Evolutionary conservation across 2,888 invertebrate species (phyloP), one percentile per base, ranked within the genome.

Genomic region (Acheta domesticus): DNA sequence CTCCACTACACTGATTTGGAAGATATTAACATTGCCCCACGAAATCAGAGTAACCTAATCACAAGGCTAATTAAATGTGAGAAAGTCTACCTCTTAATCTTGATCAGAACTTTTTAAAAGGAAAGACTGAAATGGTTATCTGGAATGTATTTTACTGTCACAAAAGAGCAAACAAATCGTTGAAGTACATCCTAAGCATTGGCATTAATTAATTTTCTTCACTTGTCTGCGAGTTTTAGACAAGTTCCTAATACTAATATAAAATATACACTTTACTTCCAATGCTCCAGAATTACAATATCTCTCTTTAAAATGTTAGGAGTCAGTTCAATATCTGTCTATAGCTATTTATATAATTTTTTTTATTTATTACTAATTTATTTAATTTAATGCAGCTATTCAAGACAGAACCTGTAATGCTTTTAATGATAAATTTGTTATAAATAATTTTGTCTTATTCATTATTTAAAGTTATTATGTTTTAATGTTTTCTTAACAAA

Each of bases 81-180:
- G 16, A 19, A 36, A n/a, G 62, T 62, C 62, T 62, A 62, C 62
- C 62, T 62, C 62, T 62, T 8, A 8, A 62, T 62, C n/a, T n/a
- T 62, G 62, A 62, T 3, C 62, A 62, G 62, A 62, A 62, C 62
- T 62, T 62, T n/a, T 62, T 3, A 62, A 62, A 62, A n/a, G n/a
- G 62, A 62, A 62, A 62, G 62, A 62, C 62, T 62, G 62, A 62
- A 62, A 62, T 62, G n/a, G 62, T 62, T 62, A 19, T 62, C 62
- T 62, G 62, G 62, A n/a, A 62, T 62, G 62, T 62, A 62, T 62
- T 62, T 62, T 62, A 12, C 16, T 19, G n/a, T 12, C 14, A 62
- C 62, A 62, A 62, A 62, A 19, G n/a, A 62, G 62, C 36, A 36
- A 36, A 62, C 62, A 62, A 62, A 62, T n/a, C 16, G 62, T 62